Evolutionary conservation across 1,140 invertebrate species (phyloP), one percentile per base, ranked within the genome.

Genomic region (Psix sp.): DNA sequence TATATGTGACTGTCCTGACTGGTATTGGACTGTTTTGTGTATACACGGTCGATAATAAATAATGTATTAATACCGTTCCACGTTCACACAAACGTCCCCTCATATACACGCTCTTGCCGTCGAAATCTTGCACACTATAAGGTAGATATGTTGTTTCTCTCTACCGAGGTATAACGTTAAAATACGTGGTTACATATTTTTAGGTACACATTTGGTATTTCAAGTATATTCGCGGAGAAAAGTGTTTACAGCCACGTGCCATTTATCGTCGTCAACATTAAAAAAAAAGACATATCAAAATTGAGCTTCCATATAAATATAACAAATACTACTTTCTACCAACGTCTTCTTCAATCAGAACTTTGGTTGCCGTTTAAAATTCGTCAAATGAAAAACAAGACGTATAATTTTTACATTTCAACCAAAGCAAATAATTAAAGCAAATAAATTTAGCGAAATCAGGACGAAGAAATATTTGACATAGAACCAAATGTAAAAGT

Each of bases 1-100:
- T 79, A 78, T 60, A 80, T 78, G 78, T 78, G 74, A 21, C 70
- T 49, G 57, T 73, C 49, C 51, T 56, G 68, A 49, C 40, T 77
- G 66, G 21, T 65, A 59, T 66, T 56, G 70, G 66, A 62, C 31
- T 66, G 57, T 62, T 57, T 56, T 76, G 56, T 71, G 40, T 71
- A 77, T 56, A 77, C 65, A 62, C 66, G 60, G 45, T 77, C 48
- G 46, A 74, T 71, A 67, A 67, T 77, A 74, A 77, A 77, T 71
- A 45, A 71, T 71, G 60, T 60, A 71, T 57, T 70, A 62, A 73
- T 60, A 70, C 31, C 43, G 42, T 57, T 74, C 7, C 63, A 74
- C 51, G 15, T 42, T 39, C 54, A 54, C 48, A 13, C 57, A 11
- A 36, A 31, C 65, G 54, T 63, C 20, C 63, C 16, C 48, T 48